These are phyloP conservation scores for Mustela lutreola DNA, from an alignment of 2,113 vertebrate genomes.

Conservation along the genomic window DNA sequence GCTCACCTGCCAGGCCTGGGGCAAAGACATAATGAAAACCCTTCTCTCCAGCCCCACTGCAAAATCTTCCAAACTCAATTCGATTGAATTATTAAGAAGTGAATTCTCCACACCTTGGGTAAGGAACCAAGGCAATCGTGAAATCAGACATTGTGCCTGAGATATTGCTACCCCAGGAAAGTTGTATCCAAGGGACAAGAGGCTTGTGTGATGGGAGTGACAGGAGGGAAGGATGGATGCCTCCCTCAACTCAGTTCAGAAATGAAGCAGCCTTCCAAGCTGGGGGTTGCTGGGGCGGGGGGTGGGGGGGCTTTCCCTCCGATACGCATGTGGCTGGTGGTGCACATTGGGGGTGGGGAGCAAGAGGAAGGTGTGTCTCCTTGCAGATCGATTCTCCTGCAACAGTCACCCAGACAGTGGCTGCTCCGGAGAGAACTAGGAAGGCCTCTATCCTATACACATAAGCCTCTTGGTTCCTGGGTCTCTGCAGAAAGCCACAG, in stretches of 20 bases:
- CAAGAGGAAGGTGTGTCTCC: background rate
- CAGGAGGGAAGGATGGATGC: accelerated
- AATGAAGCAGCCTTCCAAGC: background rate
- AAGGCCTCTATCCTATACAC: accelerated
- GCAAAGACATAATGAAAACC: background rate
- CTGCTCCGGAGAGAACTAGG: background rate
- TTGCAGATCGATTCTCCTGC: no score
- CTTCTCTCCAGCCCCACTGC: background rate
- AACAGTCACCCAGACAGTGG: background rate
- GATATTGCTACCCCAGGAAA: background rate
- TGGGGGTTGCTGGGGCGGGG: accelerated
- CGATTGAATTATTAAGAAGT: constrained; percentile 20
- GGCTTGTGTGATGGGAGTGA: background rate
- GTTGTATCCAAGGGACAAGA: background rate
- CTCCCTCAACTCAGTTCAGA: background rate
- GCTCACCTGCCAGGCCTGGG: background rate
- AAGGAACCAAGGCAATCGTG: background rate
- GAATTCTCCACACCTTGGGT: background rate
- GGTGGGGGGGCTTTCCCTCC: background rate
- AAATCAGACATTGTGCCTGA: background rate
- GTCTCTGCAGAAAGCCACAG: background rate
- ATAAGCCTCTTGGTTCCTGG: no score
- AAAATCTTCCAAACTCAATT: background rate
- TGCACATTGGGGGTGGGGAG: background rate
- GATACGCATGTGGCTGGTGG: background rate